Base-by-base conservation (phyloP, 2,113 vertebrate genomes). In the Ailurus styani region DNA sequence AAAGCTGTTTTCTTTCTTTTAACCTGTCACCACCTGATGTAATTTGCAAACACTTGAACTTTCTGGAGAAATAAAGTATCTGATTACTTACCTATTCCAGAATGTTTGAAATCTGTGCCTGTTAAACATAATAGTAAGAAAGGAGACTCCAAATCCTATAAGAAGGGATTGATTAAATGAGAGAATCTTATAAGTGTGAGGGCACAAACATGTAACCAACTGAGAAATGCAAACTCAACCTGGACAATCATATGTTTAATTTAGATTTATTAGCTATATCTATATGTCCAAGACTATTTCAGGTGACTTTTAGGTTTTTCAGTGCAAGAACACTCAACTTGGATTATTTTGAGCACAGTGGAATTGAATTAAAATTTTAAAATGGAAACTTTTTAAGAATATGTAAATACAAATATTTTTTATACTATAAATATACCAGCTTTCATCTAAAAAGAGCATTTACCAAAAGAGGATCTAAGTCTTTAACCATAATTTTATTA, bases 41-140 rank as follows among this genome's bases (percentile, higher is more conserved):
- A 95, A 83, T 88, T 75, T 87, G 15, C 52, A 97, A 91, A 97
- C 79, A 62, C 1, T 29, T 97, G 52, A 97, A 93, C 29, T 91
- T 96, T 96, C 50, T 84, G 15, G 25, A 75, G 77, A 95, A 96
- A 95, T 93, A 89, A 90, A 91, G 93, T 91, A 97, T 3, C 6
- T 52, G 54, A 79, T 90, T 91, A 87, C 50, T 94, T 93, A 89
- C 31, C 34, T 90, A 70, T 31, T 55, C 40, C 82, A 95, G 89
- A 93, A 94, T 45, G 9, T 72, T 90, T 92, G 29, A 93, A 96
- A 90, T 83, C 4, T 96, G 37, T 88, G 45, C 21, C 12, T 57
- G 15, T 27, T 81, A 87, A 93, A 88, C 73, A 23, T 40, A 91
- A 60, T 15, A 91, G 10, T 9, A 91, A 47, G 11, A 78, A 60